Base-by-base conservation (phyloP, 2,797 vertebrate genomes). In the Sarcoramphus papa region DNA sequence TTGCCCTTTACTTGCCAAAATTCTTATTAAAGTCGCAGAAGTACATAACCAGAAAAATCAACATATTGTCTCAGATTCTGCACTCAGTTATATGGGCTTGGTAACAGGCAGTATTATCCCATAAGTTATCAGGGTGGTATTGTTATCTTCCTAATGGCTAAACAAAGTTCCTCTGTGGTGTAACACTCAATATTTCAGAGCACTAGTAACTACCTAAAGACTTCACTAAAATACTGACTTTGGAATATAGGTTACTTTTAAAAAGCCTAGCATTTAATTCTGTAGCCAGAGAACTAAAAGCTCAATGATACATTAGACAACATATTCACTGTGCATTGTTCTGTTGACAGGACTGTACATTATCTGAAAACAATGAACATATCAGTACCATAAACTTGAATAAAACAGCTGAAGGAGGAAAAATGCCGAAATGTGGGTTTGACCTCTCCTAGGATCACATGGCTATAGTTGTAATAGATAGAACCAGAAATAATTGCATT, bases 321-420 rank as follows among this genome's bases (percentile, higher is more conserved):
- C 64, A 85, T 80, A 94, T 94, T 94, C 88, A 92, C 93, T 97
- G 96, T 97, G 84, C 90, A 95, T 96, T 96, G 94, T 96, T 95
- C 92, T 95, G 81, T 79, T 19, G 15, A 95, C 73, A 94, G 93
- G 88, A 95, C 76, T 73, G 65, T 51, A 92, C 68, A 95, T 95
- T 97, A 88, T 97, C 73, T 91, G 84, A 92, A 96, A 95, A 95
- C 94, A 97, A 97, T 95, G 93, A 95, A 83, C 79, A 22, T 81
- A 96, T 54, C 85, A 95, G 90, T 86, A 90, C 31, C 62, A 92
- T 81, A 94, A 95, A 90, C 35, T 94, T 83, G 93, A 94, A 94
- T 83, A 88, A 91, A 92, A 94, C 50, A 88, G 64, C 93, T 96
- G 96, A 96, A 95, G 94, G 88, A 97, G 86, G 93, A 95, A 95